phyloP scores from a whole-genome alignment of 2,888 invertebrate genomes.

The Amphiduros pacificus region DNA sequence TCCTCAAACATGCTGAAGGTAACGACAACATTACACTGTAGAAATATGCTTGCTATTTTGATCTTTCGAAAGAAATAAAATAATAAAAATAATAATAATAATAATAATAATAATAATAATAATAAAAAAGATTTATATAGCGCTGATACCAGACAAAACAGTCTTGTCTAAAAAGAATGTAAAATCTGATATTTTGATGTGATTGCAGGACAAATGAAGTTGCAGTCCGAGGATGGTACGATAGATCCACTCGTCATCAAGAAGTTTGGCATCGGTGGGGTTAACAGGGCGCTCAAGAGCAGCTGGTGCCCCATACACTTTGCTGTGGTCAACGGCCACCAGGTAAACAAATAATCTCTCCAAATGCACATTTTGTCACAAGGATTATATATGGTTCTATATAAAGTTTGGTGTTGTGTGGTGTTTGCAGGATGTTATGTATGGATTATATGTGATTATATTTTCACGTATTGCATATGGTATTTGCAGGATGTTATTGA shows the following conservation, averaged over 20 bases:
- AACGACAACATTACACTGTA: background rate
- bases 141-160: no score
- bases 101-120: no score
- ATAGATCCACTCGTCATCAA: background rate
- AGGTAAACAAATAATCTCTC: conserved; percentile 53
- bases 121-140: no score
- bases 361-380: no score
- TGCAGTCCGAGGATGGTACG: no score
- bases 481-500: conserved; percentile 55
- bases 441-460: background rate
- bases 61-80: background rate
- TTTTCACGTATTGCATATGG: background rate
- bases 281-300: conserved; percentile 51
- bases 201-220: no score
- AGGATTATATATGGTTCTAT: no score
- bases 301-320: conserved; percentile 25
- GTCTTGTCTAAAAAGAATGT: no score
- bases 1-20: conserved; percentile 43
- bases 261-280: conserved; percentile 56
- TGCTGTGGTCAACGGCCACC: conserved; percentile 50
- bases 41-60: background rate
- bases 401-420: no score
- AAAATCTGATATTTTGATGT: no score
- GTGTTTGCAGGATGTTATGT: no score
- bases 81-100: background rate